Conservation (phyloP, 2,113 vertebrate species). For the Phaethon lepturus region DNA sequence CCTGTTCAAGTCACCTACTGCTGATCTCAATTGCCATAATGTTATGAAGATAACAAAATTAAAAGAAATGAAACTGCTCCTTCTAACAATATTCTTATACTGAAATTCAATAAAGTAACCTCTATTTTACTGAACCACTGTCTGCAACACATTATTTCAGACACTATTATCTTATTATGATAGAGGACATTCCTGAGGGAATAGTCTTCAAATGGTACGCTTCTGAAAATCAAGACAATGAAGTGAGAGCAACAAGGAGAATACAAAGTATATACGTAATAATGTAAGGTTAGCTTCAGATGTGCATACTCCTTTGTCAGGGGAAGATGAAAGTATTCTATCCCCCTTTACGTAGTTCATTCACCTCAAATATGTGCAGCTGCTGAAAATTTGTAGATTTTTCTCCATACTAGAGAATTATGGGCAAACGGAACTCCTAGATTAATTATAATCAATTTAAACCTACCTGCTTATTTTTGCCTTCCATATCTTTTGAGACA, state of each 20-base stretch:
- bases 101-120: neutral
- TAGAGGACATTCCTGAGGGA: neutral
- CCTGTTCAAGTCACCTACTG: neutral
- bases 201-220: neutral
- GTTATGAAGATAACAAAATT: neutral
- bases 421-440: neutral
- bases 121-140: neutral
- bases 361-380: neutral
- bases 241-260: neutral
- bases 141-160: neutral
- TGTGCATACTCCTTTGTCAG: neutral
- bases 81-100: neutral
- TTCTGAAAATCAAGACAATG: neutral
- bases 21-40: neutral
- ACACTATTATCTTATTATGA: neutral
- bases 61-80: neutral
- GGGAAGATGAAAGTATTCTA: neutral
- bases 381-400: neutral
- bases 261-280: neutral
- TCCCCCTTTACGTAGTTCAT: neutral
- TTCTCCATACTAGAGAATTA: neutral
- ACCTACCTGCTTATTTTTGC: neutral
- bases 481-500: neutral
- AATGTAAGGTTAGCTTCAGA: neutral
- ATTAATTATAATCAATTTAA: neutral